Evolutionary conservation across 2,113 vertebrate genomes (phyloP), one percentile per base, ranked within the genome.

Genomic region (Aix galericulata): DNA sequence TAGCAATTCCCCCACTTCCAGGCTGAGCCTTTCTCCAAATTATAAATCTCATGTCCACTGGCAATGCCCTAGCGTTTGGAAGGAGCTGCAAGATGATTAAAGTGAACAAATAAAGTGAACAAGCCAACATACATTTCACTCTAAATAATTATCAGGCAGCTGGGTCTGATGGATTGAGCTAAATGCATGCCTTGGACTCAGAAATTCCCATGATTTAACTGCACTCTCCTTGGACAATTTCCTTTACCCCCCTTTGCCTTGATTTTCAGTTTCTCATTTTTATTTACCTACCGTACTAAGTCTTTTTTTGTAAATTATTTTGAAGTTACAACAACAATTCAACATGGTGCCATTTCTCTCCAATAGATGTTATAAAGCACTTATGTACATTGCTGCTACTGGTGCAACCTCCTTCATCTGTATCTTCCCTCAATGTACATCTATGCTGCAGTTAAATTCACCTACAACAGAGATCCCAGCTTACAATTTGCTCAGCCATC

Each of bases 91-190:
- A 84, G 50, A 87, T 82, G 16, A 88, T 95, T 95, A 84, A 94
- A 88, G 77, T 46, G 58, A 86, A 88, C 82, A 91, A 89, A 80
- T 88, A 87, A 90, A 95, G 62, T 66, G 77, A 94, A 87, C 36
- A 68, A 92, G 53, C 22, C 74, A 79, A 88, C 59, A 79, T 13
- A 58, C 27, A 91, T 88, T 88, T 96, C 86, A 66, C 38, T 95
- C 81, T 76, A 95, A 96, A 93, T 94, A 94, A 92, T 66, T 62
- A 84, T 83, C 69, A 76, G 60, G 27, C 72, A 91, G 46, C 62
- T 69, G 40, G 10, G 52, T 52, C 77, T 92, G 88, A 88, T 2
- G n/a, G 90, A 81, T 17, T 16, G 82, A 93, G 69, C 31, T 88
- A 83, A 86, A 20, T 40, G 31, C 25, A 27, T 79, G 71, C 14